Percentiles rank a stretch among this genome's conserved stretches.
Evolutionary conservation across 2,797 vertebrate genomes (phyloP).

Genomic region (Danio kyathit): DNA sequence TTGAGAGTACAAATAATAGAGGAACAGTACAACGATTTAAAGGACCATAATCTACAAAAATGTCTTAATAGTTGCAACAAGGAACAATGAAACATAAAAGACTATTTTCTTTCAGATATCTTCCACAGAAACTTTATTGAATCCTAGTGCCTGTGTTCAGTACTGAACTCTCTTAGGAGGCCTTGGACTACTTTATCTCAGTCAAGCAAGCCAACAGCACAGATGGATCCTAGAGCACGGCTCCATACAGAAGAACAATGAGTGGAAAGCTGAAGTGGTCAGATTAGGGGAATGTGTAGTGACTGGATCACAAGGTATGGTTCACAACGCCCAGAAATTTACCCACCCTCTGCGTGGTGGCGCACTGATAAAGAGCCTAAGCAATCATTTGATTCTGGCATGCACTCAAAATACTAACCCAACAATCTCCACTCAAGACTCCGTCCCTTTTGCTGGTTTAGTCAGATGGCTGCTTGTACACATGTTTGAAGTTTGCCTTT

Average conservation of each 20-base stretch:
- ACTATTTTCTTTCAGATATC: slow-evolving; percentile 21
- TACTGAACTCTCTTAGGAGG: slow-evolving; percentile 38
- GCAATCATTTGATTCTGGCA: slow-evolving; percentile 62
- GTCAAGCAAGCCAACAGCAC: slow-evolving; percentile 71
- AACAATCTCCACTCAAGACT: slow-evolving; percentile 41
- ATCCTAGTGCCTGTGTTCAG: slow-evolving; percentile 1
- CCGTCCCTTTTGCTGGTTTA: slow-evolving; percentile 41
- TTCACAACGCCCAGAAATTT: slow-evolving; percentile 67
- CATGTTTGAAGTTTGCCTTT: slow-evolving; percentile 53
- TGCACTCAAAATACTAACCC: slow-evolving; percentile 59
- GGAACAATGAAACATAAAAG: slow-evolving; percentile 13
- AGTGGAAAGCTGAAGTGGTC: slow-evolving; percentile 72
- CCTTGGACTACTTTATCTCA: slow-evolving; percentile 69
- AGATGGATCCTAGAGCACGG: slow-evolving; percentile 72
- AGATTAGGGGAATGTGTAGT: slow-evolving; percentile 69
- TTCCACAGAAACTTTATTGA: slow-evolving; percentile 16
- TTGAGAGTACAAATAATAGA: background rate
- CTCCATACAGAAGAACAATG: slow-evolving; percentile 73
- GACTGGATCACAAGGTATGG: slow-evolving; percentile 63
- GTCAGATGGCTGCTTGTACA: slow-evolving; percentile 24
- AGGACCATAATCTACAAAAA: background rate
- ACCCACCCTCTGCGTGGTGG: slow-evolving; percentile 63
- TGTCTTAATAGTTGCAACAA: slow-evolving; percentile 2
- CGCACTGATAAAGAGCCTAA: slow-evolving; percentile 54
- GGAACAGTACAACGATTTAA: slow-evolving; percentile 1